Conservation (phyloP, 2,113 vertebrate genomes). For the Prinia subflava region DNA sequence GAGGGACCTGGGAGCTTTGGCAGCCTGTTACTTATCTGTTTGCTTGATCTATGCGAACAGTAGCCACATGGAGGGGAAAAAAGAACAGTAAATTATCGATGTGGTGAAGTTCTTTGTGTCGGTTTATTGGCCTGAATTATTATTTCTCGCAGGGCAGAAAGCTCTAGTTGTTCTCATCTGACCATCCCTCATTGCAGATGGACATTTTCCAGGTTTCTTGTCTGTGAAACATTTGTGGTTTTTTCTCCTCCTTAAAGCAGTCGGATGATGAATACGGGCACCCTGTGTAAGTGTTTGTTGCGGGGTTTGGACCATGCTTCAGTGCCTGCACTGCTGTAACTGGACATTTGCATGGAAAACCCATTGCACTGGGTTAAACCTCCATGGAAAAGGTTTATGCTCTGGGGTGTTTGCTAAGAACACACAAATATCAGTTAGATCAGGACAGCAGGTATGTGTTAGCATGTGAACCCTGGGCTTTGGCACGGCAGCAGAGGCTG, state of each 20-base stretch:
- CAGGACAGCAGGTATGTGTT: not conserved
- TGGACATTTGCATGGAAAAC: not conserved
- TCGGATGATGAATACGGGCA: not conserved
- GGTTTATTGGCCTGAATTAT: not conserved
- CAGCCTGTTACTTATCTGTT: not conserved
- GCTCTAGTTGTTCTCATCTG: not conserved
- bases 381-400: not conserved
- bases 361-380: not conserved
- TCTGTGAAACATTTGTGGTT: not conserved
- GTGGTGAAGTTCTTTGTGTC: not conserved
- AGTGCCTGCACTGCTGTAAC: not conserved
- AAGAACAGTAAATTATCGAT: not conserved
- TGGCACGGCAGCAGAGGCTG: not conserved
- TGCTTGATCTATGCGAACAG: not conserved
- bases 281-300: not conserved
- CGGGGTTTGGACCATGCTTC: not conserved
- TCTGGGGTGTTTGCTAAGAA: not conserved
- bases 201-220: constrained; percentile 32
- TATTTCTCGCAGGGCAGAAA: not conserved
- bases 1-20: not conserved
- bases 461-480: not conserved
- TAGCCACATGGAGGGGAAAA: not conserved
- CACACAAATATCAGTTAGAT: not conserved
- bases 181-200: not conserved
- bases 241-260: constrained; percentile 2